phyloP scores from a whole-genome alignment of 1,140 invertebrate species.

The Marisa cornuarietis region DNA sequence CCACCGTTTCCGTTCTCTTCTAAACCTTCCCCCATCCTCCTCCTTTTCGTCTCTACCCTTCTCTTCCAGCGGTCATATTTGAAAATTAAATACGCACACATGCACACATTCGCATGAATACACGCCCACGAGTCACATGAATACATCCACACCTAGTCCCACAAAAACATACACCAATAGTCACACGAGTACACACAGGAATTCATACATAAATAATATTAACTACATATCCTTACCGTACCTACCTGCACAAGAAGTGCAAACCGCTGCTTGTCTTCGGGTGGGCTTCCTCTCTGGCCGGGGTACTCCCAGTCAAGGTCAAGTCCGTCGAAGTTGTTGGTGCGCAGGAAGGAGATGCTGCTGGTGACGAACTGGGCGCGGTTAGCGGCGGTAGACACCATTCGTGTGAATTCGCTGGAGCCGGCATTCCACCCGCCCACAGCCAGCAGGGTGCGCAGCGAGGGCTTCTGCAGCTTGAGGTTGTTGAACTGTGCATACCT shows the following conservation, averaged over 20 bases:
- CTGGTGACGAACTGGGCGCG: constrained; percentile 43
- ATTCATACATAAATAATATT: too few species aligned
- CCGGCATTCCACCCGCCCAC: constrained; percentile 98
- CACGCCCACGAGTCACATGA: too few species aligned
- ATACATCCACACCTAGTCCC: too few species aligned
- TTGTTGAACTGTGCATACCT: constrained; percentile 93
- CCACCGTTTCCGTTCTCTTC: neutral
- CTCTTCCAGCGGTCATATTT: neutral
- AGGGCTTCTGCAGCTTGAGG: constrained; percentile 90
- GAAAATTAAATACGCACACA: neutral
- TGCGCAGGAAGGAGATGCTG: constrained; percentile 84
- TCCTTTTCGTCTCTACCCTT: too few species aligned
- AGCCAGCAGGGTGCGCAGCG: constrained; percentile 89
- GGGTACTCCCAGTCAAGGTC: constrained; percentile 98
- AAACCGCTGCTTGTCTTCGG: constrained; percentile 90
- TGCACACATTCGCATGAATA: neutral
- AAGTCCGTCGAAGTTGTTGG: constrained; percentile 93
- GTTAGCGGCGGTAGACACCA: constrained; percentile 40
- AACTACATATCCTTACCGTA: constrained; percentile 6
- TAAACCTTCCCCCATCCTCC: neutral
- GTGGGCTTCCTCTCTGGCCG: constrained; percentile 86
- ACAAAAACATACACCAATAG: neutral
- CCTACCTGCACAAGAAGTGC: constrained; percentile 83
- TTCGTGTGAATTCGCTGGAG: constrained; percentile 73
- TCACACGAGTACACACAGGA: neutral